phyloP scores from a whole-genome alignment of 2,797 vertebrate species.

The Salmo trutta region DNA sequence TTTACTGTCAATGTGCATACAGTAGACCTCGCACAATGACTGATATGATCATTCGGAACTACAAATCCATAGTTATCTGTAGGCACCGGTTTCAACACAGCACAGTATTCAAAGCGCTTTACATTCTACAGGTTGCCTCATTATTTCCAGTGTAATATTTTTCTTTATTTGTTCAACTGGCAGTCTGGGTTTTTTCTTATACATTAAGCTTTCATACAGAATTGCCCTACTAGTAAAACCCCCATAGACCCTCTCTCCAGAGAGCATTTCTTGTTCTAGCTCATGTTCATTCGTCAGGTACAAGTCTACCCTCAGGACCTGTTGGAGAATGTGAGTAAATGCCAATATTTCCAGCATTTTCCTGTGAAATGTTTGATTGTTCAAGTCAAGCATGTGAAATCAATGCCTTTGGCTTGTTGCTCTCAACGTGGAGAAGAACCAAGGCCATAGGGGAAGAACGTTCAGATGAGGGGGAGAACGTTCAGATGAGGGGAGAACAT shows the following conservation, averaged over 20 bases:
- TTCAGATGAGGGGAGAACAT: no score
- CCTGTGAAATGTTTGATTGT: conserved; percentile 63
- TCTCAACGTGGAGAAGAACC: conserved; percentile 34
- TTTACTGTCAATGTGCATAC: background rate
- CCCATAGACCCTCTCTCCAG: conserved; percentile 52
- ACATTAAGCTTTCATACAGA: conserved; percentile 48
- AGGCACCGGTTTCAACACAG: conserved; percentile 3
- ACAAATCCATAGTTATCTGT: conserved; percentile 16
- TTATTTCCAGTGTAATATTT: conserved; percentile 40
- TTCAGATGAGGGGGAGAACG: conserved; percentile 36
- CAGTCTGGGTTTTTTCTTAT: conserved; percentile 32
- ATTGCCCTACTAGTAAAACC: conserved; percentile 35
- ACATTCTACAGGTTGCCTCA: conserved; percentile 27
- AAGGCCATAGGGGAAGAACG: conserved; percentile 30
- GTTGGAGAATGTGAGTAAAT: conserved; percentile 65
- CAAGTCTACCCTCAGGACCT: conserved; percentile 44
- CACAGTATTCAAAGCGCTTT: conserved; percentile 8
- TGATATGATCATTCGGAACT: conserved; percentile 9
- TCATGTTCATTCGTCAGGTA: conserved; percentile 44
- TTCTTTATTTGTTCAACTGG: conserved; percentile 29
- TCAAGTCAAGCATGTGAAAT: conserved; percentile 62
- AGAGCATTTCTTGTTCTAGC: conserved; percentile 48
- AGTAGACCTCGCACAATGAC: background rate
- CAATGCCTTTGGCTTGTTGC: conserved; percentile 45
- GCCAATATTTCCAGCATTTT: conserved; percentile 74